Evolutionary conservation across 2,113 vertebrate genomes (phyloP).

Genomic region (Pteruthius melanotis): DNA sequence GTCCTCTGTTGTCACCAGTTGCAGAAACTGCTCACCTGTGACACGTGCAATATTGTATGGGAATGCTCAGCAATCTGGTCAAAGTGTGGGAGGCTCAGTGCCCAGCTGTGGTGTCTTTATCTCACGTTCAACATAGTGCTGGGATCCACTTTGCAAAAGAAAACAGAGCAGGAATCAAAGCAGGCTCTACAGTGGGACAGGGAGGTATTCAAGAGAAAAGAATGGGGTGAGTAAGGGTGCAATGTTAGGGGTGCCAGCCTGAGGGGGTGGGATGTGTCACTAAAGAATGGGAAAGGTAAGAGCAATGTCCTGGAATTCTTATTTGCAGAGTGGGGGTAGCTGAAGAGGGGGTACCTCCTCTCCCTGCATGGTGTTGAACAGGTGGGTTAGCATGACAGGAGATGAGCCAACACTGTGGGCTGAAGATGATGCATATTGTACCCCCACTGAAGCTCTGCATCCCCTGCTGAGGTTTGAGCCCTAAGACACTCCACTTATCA

Average conservation of each 20-base stretch:
- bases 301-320: background rate
- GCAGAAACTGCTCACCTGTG: background rate
- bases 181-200: background rate
- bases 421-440: background rate
- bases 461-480: background rate
- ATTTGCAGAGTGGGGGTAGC: background rate
- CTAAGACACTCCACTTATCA: background rate
- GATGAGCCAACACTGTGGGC: background rate
- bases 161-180: background rate
- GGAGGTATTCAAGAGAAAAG: background rate
- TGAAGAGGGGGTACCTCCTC: background rate
- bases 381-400: accelerated
- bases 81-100: background rate
- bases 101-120: background rate
- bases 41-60: background rate
- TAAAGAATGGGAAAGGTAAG: background rate
- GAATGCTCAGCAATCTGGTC: background rate
- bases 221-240: background rate
- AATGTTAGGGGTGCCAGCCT: background rate
- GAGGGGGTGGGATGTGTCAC: background rate
- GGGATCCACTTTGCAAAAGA: background rate
- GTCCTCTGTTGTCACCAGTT: background rate
- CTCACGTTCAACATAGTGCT: background rate
- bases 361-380: background rate
- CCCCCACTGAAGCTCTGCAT: background rate